Evolutionary conservation across 1,140 invertebrate species (phyloP).

Genomic region (Tetraneura akinire): DNA sequence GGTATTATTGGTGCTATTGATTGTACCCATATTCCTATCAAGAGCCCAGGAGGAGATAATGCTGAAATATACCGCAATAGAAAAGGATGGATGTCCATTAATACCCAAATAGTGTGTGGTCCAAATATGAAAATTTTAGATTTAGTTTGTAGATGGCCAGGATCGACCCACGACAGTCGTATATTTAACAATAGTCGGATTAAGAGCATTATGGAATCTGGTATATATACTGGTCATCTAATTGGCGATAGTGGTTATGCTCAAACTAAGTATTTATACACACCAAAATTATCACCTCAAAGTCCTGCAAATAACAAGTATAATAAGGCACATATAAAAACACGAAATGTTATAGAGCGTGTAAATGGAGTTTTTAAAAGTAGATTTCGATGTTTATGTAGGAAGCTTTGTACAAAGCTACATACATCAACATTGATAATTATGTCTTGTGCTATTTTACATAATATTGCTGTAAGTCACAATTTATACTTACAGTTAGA

Average conservation of each 20-base stretch:
- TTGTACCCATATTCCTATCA: too few relatives aligned
- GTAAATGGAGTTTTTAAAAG: neutral
- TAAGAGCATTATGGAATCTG: too few relatives aligned
- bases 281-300: too few relatives aligned
- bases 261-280: neutral
- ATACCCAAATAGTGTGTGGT: conserved; percentile 12
- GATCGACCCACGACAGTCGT: too few relatives aligned
- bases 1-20: too few relatives aligned
- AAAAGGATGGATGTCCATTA: neutral
- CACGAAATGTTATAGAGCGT: neutral
- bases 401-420: neutral
- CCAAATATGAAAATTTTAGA: too few relatives aligned
- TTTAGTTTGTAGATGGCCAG: too few relatives aligned
- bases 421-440: conserved; percentile 4
- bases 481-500: neutral
- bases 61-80: too few relatives aligned
- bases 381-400: conserved; percentile 12
- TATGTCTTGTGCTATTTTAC: neutral
- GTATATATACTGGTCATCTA: too few relatives aligned
- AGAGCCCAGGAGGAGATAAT: too few relatives aligned
- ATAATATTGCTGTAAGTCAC: conserved; percentile 4
- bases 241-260: conserved; percentile 3
- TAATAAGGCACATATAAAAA: neutral
- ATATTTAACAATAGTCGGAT: too few relatives aligned
- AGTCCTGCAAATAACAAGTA: neutral